A percentile compares a stretch with the other conserved stretches of the same genome.
Conservation (phyloP, 2,888 invertebrate species). For the Phasia obesa region DNA sequence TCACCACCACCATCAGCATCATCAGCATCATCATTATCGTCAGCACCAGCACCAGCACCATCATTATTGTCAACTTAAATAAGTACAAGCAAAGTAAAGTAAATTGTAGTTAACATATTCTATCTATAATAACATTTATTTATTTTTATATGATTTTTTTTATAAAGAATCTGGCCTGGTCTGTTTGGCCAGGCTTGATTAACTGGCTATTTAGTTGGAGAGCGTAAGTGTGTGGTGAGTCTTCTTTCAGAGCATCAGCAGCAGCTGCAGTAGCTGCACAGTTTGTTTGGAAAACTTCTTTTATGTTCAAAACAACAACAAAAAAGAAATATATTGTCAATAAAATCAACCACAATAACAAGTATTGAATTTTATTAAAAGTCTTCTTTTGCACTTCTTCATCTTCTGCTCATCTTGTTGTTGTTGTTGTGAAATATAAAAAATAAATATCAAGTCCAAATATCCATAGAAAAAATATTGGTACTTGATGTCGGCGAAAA, state of each 20-base stretch:
- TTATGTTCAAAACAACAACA: constrained; percentile 29
- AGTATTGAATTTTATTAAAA: constrained; percentile 55
- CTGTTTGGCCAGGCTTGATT: constrained; percentile 41
- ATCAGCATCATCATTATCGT: constrained; percentile 12
- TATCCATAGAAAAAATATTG: constrained; percentile 63
- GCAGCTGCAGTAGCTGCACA: constrained; percentile 19
- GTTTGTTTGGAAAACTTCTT: constrained; percentile 24
- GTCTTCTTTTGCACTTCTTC: constrained; percentile 37
- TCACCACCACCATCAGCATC: constrained; percentile 31
- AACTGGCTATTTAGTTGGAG: constrained; percentile 9
- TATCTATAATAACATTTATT: constrained; percentile 53
- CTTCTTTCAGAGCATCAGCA: constrained; percentile 46
- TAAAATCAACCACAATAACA: constrained; percentile 50
- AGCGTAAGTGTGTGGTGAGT: constrained; percentile 12
- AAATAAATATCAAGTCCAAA: constrained; percentile 37
- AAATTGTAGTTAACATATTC: constrained; percentile 65
- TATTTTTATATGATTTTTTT: constrained; percentile 28
- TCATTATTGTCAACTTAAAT: constrained; percentile 51
- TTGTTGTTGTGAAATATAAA: background rate
- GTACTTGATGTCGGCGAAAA: constrained; percentile 68
- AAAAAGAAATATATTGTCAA: constrained; percentile 36
- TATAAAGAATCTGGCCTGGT: constrained; percentile 26
- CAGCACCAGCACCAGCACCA: constrained; percentile 25
- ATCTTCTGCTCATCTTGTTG: constrained; percentile 4
- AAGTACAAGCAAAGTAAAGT: constrained; percentile 37